A percentile compares a stretch with the other conserved stretches of the same genome.
phyloP scores from a whole-genome alignment of 1,140 invertebrate genomes.

The Aphelenchoides fujianensis region DNA sequence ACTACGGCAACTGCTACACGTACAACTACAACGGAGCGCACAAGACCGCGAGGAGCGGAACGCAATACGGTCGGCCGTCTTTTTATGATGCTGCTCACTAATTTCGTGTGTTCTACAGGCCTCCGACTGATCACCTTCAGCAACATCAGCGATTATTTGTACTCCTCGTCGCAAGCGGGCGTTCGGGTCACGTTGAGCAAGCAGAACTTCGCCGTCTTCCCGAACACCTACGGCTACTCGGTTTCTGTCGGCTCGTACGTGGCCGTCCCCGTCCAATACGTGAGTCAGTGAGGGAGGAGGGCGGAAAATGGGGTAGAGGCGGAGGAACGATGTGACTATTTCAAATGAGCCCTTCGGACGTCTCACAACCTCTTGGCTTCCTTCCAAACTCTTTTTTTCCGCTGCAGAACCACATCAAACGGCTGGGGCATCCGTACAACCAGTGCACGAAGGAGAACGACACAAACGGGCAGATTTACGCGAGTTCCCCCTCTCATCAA shows the following conservation, averaged over 20 bases:
- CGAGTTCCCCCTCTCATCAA: too few relatives aligned
- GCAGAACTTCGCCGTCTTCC: constrained; percentile 10
- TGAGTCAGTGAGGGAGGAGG: constrained; percentile 1
- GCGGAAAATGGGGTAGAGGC: too few relatives aligned
- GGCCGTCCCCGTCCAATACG: neutral
- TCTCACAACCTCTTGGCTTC: neutral
- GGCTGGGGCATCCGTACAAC: constrained; percentile 10
- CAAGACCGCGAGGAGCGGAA: constrained; percentile 1
- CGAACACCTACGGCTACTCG: constrained; percentile 17
- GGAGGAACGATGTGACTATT: too few relatives aligned
- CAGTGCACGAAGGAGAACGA: constrained; percentile 2
- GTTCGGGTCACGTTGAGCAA: constrained; percentile 8
- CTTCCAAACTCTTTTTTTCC: neutral
- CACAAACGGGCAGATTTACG: neutral
- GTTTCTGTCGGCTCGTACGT: constrained; percentile 14
- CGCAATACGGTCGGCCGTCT: constrained; percentile 13
- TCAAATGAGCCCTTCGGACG: too few relatives aligned
- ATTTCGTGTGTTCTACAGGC: neutral
- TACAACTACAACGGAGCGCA: constrained; percentile 16
- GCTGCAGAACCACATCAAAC: constrained; percentile 1
- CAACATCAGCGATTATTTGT: constrained; percentile 18
- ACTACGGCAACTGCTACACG: constrained; percentile 23
- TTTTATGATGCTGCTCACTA: neutral
- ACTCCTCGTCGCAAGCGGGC: constrained; percentile 18
- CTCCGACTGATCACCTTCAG: constrained; percentile 22